A percentile compares a stretch with the other conserved stretches of the same genome.
phyloP scores from a whole-genome alignment of 2,888 invertebrate species.

The Baccha elongata region DNA sequence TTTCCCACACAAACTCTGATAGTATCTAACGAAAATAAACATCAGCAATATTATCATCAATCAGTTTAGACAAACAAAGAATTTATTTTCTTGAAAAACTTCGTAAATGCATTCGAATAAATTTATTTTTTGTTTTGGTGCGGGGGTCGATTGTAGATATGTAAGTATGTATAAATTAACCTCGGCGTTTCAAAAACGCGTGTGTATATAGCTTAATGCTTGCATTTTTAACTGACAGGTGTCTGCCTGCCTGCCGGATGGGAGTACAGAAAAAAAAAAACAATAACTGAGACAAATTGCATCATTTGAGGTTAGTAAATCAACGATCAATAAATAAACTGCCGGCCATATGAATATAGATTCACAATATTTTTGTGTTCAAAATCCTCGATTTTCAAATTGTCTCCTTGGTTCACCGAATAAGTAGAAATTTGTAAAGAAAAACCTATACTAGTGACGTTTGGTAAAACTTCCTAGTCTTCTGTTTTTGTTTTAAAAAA shows the following conservation, averaged over 20 bases:
- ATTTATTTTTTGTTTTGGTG: neutral
- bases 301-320: conserved; percentile 6
- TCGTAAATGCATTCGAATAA: neutral
- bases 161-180: too few relatives aligned
- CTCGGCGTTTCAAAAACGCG: neutral
- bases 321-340: conserved; percentile 1
- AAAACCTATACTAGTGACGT: too few relatives aligned
- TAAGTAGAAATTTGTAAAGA: too few relatives aligned
- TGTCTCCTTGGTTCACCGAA: too few relatives aligned
- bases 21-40: neutral
- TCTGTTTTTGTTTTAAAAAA: too few relatives aligned
- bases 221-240: conserved; percentile 7
- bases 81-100: too few relatives aligned
- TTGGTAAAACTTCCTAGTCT: too few relatives aligned
- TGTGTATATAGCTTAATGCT: neutral
- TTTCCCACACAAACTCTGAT: neutral
- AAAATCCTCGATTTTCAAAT: too few relatives aligned
- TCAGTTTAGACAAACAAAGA: neutral
- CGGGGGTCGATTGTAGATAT: neutral
- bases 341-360: too few relatives aligned
- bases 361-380: too few relatives aligned
- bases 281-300: conserved; percentile 13
- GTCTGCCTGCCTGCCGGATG: conserved; percentile 4
- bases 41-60: neutral
- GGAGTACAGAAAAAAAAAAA: conserved; percentile 1